Conservation (phyloP, 92 coral and sea anemone genomes). For the Epizoanthus scotinus region DNA sequence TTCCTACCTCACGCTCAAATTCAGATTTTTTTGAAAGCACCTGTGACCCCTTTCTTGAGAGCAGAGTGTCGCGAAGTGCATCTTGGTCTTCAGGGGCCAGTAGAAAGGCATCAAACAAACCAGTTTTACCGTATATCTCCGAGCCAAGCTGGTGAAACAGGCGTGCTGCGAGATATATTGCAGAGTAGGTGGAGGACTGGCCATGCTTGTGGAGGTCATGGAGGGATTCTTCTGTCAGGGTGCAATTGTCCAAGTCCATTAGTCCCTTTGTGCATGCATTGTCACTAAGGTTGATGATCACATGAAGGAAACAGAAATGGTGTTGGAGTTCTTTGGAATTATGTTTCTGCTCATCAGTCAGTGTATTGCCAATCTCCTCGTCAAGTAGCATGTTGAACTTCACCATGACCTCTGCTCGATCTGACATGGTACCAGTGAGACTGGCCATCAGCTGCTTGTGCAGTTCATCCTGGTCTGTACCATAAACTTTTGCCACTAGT, state of each 20-base stretch:
- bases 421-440: not conserved
- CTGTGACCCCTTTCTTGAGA: conserved; percentile 11
- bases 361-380: not conserved
- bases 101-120: conserved; percentile 14
- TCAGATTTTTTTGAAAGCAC: conserved; percentile 4
- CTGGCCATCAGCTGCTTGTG: not conserved
- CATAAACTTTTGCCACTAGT: not conserved
- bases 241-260: conserved; percentile 20
- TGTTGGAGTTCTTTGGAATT: conserved; percentile 3
- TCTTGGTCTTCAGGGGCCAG: no score
- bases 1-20: conserved; percentile 18
- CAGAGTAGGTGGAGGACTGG: conserved; percentile 28
- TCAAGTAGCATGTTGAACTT: not conserved
- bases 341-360: not conserved
- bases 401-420: not conserved
- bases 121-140: conserved; percentile 10
- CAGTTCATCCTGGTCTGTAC: no score
- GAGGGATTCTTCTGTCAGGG: conserved; percentile 8
- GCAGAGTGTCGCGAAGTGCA: no score
- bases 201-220: conserved; percentile 1
- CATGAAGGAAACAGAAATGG: conserved; percentile 24
- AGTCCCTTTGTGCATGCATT: conserved; percentile 13
- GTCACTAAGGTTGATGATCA: no score
- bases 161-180: conserved; percentile 14
- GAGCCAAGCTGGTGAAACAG: conserved; percentile 23